Percentiles rank a stretch among this genome's conserved stretches.
Conservation (phyloP, 2,797 vertebrate genomes). For the Muscicapa comitata region DNA sequence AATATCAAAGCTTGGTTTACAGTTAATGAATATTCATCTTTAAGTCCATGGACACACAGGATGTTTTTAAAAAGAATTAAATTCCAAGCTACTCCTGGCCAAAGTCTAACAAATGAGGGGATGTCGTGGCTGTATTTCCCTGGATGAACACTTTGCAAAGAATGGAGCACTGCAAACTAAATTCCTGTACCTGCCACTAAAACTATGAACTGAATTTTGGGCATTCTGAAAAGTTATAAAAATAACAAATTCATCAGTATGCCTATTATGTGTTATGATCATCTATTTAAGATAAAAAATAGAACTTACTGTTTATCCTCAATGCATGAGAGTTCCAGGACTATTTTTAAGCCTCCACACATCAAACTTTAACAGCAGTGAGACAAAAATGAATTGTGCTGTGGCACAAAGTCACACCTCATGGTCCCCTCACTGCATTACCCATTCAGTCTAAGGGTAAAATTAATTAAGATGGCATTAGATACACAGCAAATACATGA, state of each 20-base stretch:
- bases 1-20: background rate
- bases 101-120: background rate
- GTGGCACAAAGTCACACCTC: background rate
- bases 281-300: background rate
- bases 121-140: background rate
- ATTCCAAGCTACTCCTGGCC: background rate
- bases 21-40: background rate
- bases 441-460: background rate
- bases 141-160: background rate
- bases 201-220: background rate
- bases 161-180: background rate
- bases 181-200: background rate
- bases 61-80: background rate
- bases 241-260: background rate
- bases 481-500: background rate
- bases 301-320: background rate
- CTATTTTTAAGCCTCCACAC: background rate
- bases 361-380: background rate
- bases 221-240: background rate
- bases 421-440: background rate
- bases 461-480: background rate
- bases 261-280: background rate
- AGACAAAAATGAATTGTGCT: background rate
- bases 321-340: background rate
- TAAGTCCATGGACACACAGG: accelerated